Evolutionary conservation across 2,888 invertebrate species (phyloP).

Genomic region (Ochlodes sylvanus): DNA sequence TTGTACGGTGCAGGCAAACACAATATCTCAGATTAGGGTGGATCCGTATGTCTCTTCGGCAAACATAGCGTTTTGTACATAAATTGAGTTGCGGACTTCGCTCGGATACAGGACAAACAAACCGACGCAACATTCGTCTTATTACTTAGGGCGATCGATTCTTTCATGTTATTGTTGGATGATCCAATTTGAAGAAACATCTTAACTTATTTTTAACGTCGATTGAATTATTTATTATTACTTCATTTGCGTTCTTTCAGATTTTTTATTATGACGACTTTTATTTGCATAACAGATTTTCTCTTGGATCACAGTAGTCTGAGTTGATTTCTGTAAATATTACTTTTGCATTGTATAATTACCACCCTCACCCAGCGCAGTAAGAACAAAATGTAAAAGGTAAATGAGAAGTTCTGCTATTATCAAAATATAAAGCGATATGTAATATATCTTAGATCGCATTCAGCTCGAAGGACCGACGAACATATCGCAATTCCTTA

Average conservation of each 20-base stretch:
- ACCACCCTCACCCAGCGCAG: too few relatives aligned
- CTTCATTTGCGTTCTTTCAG: not conserved
- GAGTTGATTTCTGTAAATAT: too few relatives aligned
- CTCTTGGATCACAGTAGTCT: too few relatives aligned
- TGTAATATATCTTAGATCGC: conserved; percentile 46
- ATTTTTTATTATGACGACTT: not conserved
- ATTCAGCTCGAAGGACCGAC: conserved; percentile 52
- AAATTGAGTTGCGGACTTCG: conserved; percentile 49
- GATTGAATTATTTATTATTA: conserved; percentile 16
- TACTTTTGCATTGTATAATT: too few relatives aligned
- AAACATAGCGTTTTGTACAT: conserved; percentile 57
- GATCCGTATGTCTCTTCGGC: conserved; percentile 48
- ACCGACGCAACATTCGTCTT: conserved; percentile 44
- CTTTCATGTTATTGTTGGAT: conserved; percentile 31
- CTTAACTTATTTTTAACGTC: conserved; percentile 20
- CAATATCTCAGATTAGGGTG: conserved; percentile 61
- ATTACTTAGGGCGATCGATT: conserved; percentile 47
- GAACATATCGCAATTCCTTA: conserved; percentile 56
- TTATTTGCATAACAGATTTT: too few relatives aligned
- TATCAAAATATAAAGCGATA: too few relatives aligned
- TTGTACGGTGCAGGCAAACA: conserved; percentile 53
- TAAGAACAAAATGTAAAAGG: too few relatives aligned
- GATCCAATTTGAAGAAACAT: conserved; percentile 17
- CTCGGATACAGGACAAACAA: conserved; percentile 54
- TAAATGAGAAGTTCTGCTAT: too few relatives aligned